Base-by-base conservation (phyloP, 1,140 invertebrate species). In the Stenopsyche tienmushanensis region DNA sequence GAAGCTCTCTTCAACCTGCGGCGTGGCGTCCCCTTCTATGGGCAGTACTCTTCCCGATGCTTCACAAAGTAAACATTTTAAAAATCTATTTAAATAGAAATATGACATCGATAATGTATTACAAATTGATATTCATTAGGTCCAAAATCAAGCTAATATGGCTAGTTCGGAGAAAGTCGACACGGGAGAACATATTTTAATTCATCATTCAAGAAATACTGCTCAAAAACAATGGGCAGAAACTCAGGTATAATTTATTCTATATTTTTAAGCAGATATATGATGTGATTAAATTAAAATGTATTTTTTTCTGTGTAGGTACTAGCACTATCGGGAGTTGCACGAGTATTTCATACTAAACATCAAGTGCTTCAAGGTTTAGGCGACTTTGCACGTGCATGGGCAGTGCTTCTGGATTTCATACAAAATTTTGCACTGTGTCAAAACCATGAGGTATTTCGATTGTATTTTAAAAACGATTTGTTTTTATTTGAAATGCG, bases 151-250 rank as follows among this genome's bases (percentile, higher is more conserved):
- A 25, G 97, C 94, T 9, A 93, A 89, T 73, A 90, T 89, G 44
- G 97, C 97, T 1, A 97, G 96, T 66, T 94, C 87, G 63, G 93
- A 96, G 74, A 96, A 96, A 79, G 93, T 96, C 23, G 92, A 96
- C 73, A 89, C 90, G 1, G 91, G 91, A 47, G 92, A 92, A 44
- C 96, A 96, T 74, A 96, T 99, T 71, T 82, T 99, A 0, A 98
- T 99, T 71, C 97, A 99, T 80, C 97, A 99, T 78, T 97, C 96
- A 0, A 84, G 97, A 69, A 98, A 99, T 77, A 99, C 97, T 0
- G 96, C 96, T 15, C 94, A 98, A 75, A 99, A 99, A 74, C 97
- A 99, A 76, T 99, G 97, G 97, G 95, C 96, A 5, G 97, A 99
- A 80, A 99, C 97, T 3, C 92, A 96, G 81, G 92, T 90, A 74